phyloP scores from a whole-genome alignment of 2,113 vertebrate genomes.

The Chunga burmeisteri region DNA sequence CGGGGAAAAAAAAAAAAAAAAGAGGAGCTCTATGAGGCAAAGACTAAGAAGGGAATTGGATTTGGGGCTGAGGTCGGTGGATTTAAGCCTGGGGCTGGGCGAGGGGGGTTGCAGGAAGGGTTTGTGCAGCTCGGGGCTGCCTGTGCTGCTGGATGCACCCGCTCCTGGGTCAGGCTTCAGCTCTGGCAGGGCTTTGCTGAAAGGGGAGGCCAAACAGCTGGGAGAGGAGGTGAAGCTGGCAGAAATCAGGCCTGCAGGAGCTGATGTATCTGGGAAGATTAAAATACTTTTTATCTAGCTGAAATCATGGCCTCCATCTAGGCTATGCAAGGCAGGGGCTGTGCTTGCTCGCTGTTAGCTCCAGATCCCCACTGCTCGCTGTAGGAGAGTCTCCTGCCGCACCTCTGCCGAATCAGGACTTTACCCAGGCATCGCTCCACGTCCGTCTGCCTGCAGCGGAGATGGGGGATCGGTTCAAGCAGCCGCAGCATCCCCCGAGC shows the following conservation, averaged over 20 bases:
- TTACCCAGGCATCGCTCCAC: rapidly evolving
- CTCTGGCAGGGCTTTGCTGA: neutral
- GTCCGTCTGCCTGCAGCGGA: neutral
- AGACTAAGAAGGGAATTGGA: neutral
- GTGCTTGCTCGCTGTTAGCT: neutral
- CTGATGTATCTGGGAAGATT: neutral
- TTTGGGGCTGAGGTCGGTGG: neutral
- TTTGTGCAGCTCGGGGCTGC: neutral
- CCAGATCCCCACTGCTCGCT: neutral
- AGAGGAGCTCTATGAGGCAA: neutral
- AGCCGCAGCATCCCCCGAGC: neutral
- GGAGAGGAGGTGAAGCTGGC: neutral
- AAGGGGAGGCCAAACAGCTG: neutral
- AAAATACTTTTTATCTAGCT: neutral
- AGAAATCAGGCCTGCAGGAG: neutral
- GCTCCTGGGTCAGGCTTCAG: neutral
- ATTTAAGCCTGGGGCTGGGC: neutral
- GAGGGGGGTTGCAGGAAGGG: neutral
- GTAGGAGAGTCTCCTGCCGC: neutral
- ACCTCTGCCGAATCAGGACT: neutral
- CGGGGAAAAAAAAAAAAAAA: too few relatives aligned
- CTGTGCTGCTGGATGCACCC: neutral
- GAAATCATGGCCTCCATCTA: neutral
- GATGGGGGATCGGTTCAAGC: rapidly evolving
- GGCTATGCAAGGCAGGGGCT: neutral